Conservation (phyloP, 2,888 invertebrate species). For the Trilocha varians region DNA sequence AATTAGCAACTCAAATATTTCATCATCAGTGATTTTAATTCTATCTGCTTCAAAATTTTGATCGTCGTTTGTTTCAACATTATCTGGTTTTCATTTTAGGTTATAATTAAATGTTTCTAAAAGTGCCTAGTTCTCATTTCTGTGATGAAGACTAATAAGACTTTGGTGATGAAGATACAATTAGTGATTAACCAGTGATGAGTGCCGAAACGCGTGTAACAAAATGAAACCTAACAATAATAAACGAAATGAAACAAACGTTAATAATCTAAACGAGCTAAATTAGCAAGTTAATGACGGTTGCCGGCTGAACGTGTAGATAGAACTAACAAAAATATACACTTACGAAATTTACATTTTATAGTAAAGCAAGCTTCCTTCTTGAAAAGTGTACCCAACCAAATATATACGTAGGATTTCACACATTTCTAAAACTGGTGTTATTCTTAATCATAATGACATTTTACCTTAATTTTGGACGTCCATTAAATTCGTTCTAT, state of each 20-base stretch:
- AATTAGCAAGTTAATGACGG: constrained; percentile 40
- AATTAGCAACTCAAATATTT: constrained; percentile 6
- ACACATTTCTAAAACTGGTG: not conserved
- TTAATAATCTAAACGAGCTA: constrained; percentile 47
- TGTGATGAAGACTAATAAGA: too few species aligned
- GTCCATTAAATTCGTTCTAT: not conserved
- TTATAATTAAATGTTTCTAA: too few species aligned
- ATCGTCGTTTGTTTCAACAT: too few species aligned
- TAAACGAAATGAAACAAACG: constrained; percentile 18
- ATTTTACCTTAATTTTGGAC: not conserved
- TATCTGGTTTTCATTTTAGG: too few species aligned
- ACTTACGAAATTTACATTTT: not conserved
- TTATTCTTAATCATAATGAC: not conserved
- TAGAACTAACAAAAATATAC: not conserved
- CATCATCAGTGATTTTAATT: not conserved
- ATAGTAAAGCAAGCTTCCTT: not conserved
- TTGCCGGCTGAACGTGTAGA: not conserved
- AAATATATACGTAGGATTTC: not conserved
- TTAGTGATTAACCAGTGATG: too few species aligned
- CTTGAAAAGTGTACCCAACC: not conserved
- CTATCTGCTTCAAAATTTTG: too few species aligned
- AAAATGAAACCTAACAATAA: not conserved
- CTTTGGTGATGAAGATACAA: too few species aligned
- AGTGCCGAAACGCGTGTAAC: too few species aligned
- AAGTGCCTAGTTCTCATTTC: too few species aligned